Evolutionary conservation across 2,888 invertebrate species (phyloP), one percentile per base, ranked within the genome.

Genomic region (Fragum sueziense): DNA sequence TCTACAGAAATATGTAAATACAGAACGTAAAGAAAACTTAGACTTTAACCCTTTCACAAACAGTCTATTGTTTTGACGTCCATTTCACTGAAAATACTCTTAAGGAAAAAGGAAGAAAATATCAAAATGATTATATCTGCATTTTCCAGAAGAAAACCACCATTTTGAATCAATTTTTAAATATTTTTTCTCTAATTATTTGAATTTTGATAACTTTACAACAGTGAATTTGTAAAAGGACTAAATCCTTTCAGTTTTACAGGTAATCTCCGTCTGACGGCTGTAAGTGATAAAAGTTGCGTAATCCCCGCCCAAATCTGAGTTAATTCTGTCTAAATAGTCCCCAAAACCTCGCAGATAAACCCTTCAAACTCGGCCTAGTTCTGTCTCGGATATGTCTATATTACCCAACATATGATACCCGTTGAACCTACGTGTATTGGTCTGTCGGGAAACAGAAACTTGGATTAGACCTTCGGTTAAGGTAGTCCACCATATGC

Each of bases 251-350:
- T 20, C 17, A 61, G 77, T 52, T 77, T 77, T 69, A 69, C 34
- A 20, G 51, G 6, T 73, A 77, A 81, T 81, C 71, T 69, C 47
- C 22, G 71, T 72, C 37, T 84, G 83, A 84, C 83, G 80, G 74
- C 33, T 73, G 33, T 72, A 84, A 84, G 83, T 84, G 83, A 84
- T 74, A 79, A 83, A 80, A 84, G 74, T 80, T 77, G 69, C 79
- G 74, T 84, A 84, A 84, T 84, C 83, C 83, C 72, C 74, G 67
- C 78, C 79, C 83, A 68, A 72, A 76, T 75, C 82, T 69, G 51
- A 76, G 41, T 78, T 81, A 81, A 81, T 77, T 62, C 81, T 75
- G 54, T 54, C 54, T 61, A 52, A 72, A 74, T 72, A 81, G 81
- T 59, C 81, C 61, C 37, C 69, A 76, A 82, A 76, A 47, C 65